Evolutionary conservation across 2,797 vertebrate species (phyloP), one percentile per base, ranked within the genome.

Genomic region (Crocidura indochinensis): DNA sequence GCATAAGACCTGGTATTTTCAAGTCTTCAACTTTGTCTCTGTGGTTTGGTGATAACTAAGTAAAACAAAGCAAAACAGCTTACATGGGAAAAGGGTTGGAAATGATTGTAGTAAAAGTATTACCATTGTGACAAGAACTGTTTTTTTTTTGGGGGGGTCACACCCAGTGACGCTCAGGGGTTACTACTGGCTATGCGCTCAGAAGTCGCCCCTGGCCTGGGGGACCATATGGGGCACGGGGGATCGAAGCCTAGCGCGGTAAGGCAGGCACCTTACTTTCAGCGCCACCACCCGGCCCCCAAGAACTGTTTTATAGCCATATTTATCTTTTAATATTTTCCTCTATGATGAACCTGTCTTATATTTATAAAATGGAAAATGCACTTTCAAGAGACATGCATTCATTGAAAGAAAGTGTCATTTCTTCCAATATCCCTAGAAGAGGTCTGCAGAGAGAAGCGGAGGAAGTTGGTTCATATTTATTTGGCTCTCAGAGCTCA

Each of bases 351-450:
- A 56, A 71, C 14, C 10, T 46, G 2, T 46, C 15, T 67, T 31
- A 29, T 27, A 62, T 24, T 69, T 83, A 74, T 68, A 82, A 80
- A 8, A 15, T 38, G 31, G 44, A 49, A 74, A 81, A 84, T 56
- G 31, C 7, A 1, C 2, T 64, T 72, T 71, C 3, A 93, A 84
- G 64, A 53, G 83, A 51, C 26, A 46, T 82, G 75, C 12, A 9
- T 27, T 90, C 83, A 86, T 31, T 84, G 27, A 86, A 88, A 84
- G 78, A 87, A 82, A 56, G 31, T 49, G 2, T 75, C 2, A 51
- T 31, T 49, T 73, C 22, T 89, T 75, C 27, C 4, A 65, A 5
- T 10, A 38, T 2, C 19, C 0, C 6, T 51, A 26, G 22, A 53
- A 51, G 26, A 49, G 46, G 22, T 22, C 29, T 14, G 19, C 7